Evolutionary conservation across 2,113 vertebrate genomes (phyloP), one percentile per base, ranked within the genome.

Genomic region (Labrus mixtus): DNA sequence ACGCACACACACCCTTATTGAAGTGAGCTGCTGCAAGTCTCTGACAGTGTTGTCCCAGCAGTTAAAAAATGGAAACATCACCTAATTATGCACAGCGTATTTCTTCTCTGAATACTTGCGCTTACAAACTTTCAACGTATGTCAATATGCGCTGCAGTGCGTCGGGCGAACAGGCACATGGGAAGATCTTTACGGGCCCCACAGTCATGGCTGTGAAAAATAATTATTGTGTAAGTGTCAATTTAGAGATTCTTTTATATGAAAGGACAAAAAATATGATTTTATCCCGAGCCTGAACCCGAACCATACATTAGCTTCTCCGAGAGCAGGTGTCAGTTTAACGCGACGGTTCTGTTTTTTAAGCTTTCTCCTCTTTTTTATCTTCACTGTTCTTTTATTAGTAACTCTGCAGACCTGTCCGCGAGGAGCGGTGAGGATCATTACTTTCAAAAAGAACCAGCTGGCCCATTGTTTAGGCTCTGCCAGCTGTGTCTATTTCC

Each of bases 401-500:
- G 84, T 79, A 83, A 87, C 81, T 87, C 68, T 69, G 73, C 80
- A 83, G 87, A 90, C 78, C 70, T 23, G 68, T 87, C 84, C 87
- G 74, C 3, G 51, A 86, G 86, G 81, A 85, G 79, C 80, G 36
- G 50, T 62, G 87, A 92, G 81, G 85, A 92, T 85, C 83, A 82
- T 91, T 90, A 87, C 89, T 79, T 89, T 84, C 83, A 90, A 91
- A 90, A 90, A 85, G 91, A 92, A 91, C 90, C 93, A 94, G 87
- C 92, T 94, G 93, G 90, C 79, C 89, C 73, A 92, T 94, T 94
- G 93, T 95, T 93, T 91, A 81, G 87, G 83, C 81, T 80, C 75
- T 87, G 79, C 91, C 94, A 94, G 92, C 93, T 95, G 93, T 90
- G 90, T 93, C 91, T 93, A 90, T 95, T 94, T 93, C 91, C 91